Percentiles rank a stretch among this genome's conserved stretches.
Conservation (phyloP, 2,888 invertebrate species). For the Zaprionus lineosus region DNA sequence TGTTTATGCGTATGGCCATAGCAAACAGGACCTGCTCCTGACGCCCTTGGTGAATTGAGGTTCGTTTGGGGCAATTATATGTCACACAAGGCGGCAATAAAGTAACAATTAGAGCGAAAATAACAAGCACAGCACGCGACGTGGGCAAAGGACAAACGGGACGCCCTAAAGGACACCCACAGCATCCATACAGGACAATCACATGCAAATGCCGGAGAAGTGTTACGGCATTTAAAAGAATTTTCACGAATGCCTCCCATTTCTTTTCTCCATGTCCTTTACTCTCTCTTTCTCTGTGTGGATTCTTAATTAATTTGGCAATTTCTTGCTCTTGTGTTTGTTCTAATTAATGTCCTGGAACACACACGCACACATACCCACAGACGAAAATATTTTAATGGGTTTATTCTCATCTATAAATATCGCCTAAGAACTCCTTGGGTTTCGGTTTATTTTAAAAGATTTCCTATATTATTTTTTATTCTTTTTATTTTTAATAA, state of each 20-base stretch:
- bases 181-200: constrained; percentile 1
- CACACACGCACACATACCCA: too few relatives aligned
- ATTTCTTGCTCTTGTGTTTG: not conserved
- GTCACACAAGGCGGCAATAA: constrained; percentile 58
- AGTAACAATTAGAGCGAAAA: constrained; percentile 65
- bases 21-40: constrained; percentile 19
- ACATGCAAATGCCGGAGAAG: too few relatives aligned
- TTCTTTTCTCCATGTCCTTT: not conserved
- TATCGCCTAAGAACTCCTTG: too few relatives aligned
- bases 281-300: too few relatives aligned
- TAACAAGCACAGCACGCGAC: constrained; percentile 24
- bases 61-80: constrained; percentile 25
- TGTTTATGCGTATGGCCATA: constrained; percentile 47
- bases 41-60: constrained; percentile 23
- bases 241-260: too few relatives aligned
- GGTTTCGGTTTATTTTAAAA: too few relatives aligned
- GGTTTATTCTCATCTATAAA: too few relatives aligned
- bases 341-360: constrained; percentile 1
- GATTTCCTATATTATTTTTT: too few relatives aligned
- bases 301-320: not conserved
- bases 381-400: too few relatives aligned
- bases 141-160: constrained; percentile 12
- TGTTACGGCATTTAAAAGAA: too few relatives aligned
- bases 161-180: constrained; percentile 16
- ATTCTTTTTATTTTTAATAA: too few relatives aligned